Evolutionary conservation across 2,797 vertebrate species (phyloP).

Genomic region (Chloroceryle inda): DNA sequence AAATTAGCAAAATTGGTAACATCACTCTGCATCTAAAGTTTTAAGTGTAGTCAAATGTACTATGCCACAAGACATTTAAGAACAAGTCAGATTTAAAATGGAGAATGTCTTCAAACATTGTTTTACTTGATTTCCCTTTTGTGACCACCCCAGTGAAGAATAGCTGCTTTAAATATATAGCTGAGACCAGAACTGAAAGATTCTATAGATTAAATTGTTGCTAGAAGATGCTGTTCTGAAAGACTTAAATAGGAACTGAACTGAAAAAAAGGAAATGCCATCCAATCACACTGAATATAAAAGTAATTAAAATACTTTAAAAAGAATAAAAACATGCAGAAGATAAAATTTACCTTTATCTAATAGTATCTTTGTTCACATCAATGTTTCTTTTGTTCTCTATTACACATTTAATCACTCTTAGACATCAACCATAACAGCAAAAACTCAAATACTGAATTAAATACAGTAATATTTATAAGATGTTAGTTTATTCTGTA

Average conservation of each 20-base stretch:
- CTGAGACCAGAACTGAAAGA: constrained; percentile 59
- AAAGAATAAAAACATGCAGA: constrained; percentile 52
- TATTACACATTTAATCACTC: constrained; percentile 71
- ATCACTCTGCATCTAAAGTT: constrained; percentile 43
- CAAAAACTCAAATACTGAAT: constrained; percentile 62
- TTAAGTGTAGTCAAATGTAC: constrained; percentile 8
- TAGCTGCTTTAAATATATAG: constrained; percentile 39
- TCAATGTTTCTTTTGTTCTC: constrained; percentile 75
- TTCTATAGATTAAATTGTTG: constrained; percentile 45
- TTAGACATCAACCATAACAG: constrained; percentile 65
- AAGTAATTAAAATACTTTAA: constrained; percentile 72
- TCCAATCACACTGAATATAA: constrained; percentile 40
- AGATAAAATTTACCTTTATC: constrained; percentile 69
- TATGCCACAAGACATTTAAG: constrained; percentile 34
- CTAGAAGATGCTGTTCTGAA: constrained; percentile 61
- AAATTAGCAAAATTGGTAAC: constrained; percentile 25
- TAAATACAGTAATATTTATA: constrained; percentile 71
- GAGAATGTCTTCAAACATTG: constrained; percentile 58
- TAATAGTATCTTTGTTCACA: constrained; percentile 68
- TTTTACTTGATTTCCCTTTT: constrained; percentile 65
- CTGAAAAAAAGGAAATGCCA: constrained; percentile 23
- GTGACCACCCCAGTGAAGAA: constrained; percentile 48
- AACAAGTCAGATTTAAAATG: constrained; percentile 64
- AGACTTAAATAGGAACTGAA: constrained; percentile 52
- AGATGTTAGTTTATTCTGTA: constrained; percentile 69